Evolutionary conservation across 2,113 vertebrate genomes (phyloP).

Genomic region (Chascanopsetta lugubris): DNA sequence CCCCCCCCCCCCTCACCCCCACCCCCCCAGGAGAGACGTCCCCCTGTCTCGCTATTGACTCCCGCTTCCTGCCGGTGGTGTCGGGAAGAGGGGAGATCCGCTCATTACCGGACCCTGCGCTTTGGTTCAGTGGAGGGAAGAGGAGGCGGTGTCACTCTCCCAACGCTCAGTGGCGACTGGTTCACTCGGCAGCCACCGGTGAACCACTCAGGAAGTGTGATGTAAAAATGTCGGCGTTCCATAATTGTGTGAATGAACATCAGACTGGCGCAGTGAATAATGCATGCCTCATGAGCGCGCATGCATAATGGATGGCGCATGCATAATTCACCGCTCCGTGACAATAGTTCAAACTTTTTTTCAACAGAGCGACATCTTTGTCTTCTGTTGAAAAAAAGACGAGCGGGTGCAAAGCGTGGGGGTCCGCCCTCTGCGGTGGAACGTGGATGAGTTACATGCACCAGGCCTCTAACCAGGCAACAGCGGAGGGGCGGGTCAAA

Average conservation of each 20-base stretch:
- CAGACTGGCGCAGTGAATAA: slow-evolving; percentile 48
- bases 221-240: slow-evolving; percentile 48
- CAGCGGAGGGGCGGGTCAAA: slow-evolving; percentile 11
- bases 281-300: slow-evolving; percentile 50
- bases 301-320: slow-evolving; percentile 58
- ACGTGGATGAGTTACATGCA: slow-evolving; percentile 5
- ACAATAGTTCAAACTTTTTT: slow-evolving; percentile 49
- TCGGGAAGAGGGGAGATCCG: slow-evolving; percentile 18
- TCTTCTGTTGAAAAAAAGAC: slow-evolving; percentile 9
- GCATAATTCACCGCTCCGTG: slow-evolving; percentile 43
- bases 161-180: slow-evolving; percentile 25
- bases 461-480: background rate
- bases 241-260: slow-evolving; percentile 53
- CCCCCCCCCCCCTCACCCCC: no score
- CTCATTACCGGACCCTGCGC: slow-evolving; percentile 41
- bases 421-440: background rate
- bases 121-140: slow-evolving; percentile 31
- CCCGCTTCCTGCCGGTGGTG: slow-evolving; percentile 27
- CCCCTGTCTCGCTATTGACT: slow-evolving; percentile 28
- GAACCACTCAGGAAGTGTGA: slow-evolving; percentile 52
- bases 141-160: slow-evolving; percentile 24
- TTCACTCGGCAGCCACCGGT: slow-evolving; percentile 33
- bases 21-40: slow-evolving; percentile 18
- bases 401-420: background rate
- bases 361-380: slow-evolving; percentile 32